These are phyloP conservation scores for Drosophila triauraria DNA, from an alignment of 1,140 invertebrate species.

Conservation along the genomic window DNA sequence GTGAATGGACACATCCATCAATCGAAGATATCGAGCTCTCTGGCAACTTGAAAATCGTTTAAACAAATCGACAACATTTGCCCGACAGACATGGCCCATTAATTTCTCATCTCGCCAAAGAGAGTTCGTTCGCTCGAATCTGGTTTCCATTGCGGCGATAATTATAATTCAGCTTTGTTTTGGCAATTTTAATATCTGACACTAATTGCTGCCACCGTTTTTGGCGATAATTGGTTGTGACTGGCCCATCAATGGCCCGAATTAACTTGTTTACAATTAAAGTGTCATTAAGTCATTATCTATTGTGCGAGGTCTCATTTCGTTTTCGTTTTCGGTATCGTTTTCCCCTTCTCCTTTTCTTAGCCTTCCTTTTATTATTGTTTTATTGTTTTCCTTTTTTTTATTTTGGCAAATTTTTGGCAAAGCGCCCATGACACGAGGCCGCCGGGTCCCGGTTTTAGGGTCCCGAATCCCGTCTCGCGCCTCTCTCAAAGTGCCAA, in stretches of 20 bases:
- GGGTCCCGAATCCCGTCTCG: conserved; percentile 29
- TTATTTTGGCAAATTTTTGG: conserved; percentile 60
- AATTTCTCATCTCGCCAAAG: conserved; percentile 50
- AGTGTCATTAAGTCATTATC: conserved; percentile 81
- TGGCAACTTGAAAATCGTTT: conserved; percentile 46
- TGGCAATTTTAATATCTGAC: conserved; percentile 65
- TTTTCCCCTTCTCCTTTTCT: background rate
- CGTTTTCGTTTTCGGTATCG: conserved; percentile 16
- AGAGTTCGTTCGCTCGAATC: conserved; percentile 16
- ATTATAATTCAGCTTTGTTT: conserved; percentile 66
- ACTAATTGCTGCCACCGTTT: conserved; percentile 79
- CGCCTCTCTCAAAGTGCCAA: conserved; percentile 58
- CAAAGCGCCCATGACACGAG: conserved; percentile 71
- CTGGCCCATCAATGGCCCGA: conserved; percentile 69
- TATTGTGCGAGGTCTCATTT: conserved; percentile 63
- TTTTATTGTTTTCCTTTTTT: conserved; percentile 23
- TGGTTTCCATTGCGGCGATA: conserved; percentile 46
- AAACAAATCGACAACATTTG: conserved; percentile 78
- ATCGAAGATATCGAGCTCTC: conserved; percentile 18
- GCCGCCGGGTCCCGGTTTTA: conserved; percentile 8
- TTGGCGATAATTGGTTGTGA: conserved; percentile 75
- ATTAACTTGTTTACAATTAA: conserved; percentile 83
- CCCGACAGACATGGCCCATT: conserved; percentile 66
- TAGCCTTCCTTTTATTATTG: conserved; percentile 2
- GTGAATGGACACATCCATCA: conserved; percentile 41